Evolutionary conservation across 2,888 invertebrate genomes (phyloP).

Genomic region (Dynastes hyllus): DNA sequence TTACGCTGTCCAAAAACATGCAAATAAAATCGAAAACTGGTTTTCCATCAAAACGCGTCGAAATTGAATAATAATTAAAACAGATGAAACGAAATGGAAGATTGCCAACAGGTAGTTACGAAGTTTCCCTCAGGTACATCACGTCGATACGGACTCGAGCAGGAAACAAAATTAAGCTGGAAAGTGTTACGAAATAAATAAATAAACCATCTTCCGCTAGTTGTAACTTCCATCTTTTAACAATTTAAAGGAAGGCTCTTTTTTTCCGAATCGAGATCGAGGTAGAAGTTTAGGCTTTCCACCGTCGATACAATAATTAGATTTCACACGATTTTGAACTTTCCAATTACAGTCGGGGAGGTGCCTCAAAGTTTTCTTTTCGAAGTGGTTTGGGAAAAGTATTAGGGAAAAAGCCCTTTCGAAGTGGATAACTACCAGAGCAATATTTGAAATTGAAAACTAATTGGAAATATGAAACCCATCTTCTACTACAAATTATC

Average conservation of each 20-base stretch:
- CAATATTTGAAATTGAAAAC: too few species aligned
- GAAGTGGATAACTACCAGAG: too few species aligned
- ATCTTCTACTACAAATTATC: too few species aligned
- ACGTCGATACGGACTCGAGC: neutral
- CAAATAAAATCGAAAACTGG: neutral
- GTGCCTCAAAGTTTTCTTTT: too few species aligned
- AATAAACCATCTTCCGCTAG: neutral
- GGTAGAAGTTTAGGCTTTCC: neutral
- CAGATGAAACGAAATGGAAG: neutral
- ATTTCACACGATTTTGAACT: neutral
- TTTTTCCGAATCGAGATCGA: neutral
- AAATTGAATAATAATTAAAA: conserved; percentile 10
- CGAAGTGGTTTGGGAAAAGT: too few species aligned
- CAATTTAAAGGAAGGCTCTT: neutral
- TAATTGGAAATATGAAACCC: too few species aligned
- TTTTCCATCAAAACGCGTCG: neutral
- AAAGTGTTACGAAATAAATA: conserved; percentile 1
- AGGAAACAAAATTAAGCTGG: conserved; percentile 7
- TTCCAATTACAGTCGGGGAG: too few species aligned
- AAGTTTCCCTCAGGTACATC: neutral
- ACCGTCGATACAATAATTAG: neutral
- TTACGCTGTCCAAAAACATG: neutral
- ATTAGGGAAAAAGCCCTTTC: too few species aligned
- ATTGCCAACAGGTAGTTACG: conserved; percentile 10
- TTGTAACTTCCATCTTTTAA: neutral